Evolutionary conservation across 1,140 invertebrate genomes (phyloP).

Genomic region (Aporrectodea caliginosa): DNA sequence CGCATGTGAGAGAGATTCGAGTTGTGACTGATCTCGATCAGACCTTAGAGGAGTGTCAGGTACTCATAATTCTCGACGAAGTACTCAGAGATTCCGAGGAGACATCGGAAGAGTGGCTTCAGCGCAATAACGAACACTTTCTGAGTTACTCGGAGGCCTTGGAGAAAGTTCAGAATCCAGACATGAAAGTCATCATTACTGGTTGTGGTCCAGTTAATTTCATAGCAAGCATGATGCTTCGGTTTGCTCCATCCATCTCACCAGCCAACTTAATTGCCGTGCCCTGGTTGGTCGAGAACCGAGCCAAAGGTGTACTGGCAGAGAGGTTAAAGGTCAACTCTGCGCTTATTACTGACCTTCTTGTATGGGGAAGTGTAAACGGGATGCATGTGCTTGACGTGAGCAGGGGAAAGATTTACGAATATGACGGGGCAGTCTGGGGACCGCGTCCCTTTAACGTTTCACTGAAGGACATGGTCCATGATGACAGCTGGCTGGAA

Average conservation of each 20-base stretch:
- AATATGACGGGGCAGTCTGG: conserved; percentile 51
- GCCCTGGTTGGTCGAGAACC: conserved; percentile 47
- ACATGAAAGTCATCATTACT: conserved; percentile 45
- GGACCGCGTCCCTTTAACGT: conserved; percentile 50
- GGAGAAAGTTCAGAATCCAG: conserved; percentile 41
- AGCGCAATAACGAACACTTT: conserved; percentile 44
- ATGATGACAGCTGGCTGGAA: conserved; percentile 49
- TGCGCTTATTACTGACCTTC: conserved; percentile 46
- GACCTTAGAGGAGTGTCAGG: conserved; percentile 47
- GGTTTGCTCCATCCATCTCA: conserved; percentile 43
- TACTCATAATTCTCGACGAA: conserved; percentile 49
- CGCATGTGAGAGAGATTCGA: conserved; percentile 40
- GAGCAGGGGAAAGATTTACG: conserved; percentile 42
- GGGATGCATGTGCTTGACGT: conserved; percentile 45
- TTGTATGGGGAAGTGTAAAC: conserved; percentile 52
- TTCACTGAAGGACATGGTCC: conserved; percentile 45
- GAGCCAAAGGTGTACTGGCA: conserved; percentile 48
- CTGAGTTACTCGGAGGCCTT: conserved; percentile 44
- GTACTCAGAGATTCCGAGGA: conserved; percentile 34
- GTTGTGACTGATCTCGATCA: conserved; percentile 40
- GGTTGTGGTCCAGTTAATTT: conserved; percentile 50
- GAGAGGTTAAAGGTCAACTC: conserved; percentile 47
- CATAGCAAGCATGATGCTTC: conserved; percentile 45
- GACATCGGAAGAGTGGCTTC: conserved; percentile 40
- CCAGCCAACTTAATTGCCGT: conserved; percentile 48